These are phyloP conservation scores for Dicyrtomina minuta DNA, from an alignment of 2,888 invertebrate genomes.

Conservation along the genomic window DNA sequence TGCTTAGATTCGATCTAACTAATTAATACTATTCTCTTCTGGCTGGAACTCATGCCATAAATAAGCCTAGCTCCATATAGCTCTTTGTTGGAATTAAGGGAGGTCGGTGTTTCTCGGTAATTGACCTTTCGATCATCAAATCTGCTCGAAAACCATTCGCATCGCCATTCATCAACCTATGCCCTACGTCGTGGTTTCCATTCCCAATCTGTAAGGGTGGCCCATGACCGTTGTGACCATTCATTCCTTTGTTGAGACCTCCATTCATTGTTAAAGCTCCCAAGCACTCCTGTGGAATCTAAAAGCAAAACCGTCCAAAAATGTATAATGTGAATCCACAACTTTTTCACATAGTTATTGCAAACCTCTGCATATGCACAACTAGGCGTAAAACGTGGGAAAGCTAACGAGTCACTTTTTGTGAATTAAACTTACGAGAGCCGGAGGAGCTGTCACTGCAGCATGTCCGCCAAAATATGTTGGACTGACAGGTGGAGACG, in stretches of 20 bases:
- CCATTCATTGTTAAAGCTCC: slow-evolving; percentile 38
- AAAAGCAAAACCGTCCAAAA: neutral
- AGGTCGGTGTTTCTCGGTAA: slow-evolving; percentile 41
- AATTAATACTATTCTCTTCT: neutral
- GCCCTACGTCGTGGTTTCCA: slow-evolving; percentile 33
- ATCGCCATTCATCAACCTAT: slow-evolving; percentile 34
- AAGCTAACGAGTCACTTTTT: too few species aligned
- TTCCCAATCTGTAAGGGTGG: slow-evolving; percentile 19
- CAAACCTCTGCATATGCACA: too few species aligned
- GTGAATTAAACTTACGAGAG: slow-evolving; percentile 36
- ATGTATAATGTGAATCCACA: too few species aligned
- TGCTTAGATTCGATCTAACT: too few species aligned
- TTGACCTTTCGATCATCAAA: slow-evolving; percentile 35
- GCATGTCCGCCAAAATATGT: slow-evolving; percentile 57
- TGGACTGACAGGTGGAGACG: slow-evolving; percentile 90
- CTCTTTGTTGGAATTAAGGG: slow-evolving; percentile 40
- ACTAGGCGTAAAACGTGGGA: too few species aligned
- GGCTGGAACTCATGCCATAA: slow-evolving; percentile 37
- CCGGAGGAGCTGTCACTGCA: slow-evolving; percentile 36
- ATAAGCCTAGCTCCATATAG: slow-evolving; percentile 45
- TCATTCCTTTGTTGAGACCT: slow-evolving; percentile 13
- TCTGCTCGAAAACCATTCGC: slow-evolving; percentile 35
- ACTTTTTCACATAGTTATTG: too few species aligned
- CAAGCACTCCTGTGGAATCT: slow-evolving; percentile 44
- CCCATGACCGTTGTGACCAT: slow-evolving; percentile 28